Conservation (phyloP, 2,888 invertebrate genomes). For the Anaspis maculata region DNA sequence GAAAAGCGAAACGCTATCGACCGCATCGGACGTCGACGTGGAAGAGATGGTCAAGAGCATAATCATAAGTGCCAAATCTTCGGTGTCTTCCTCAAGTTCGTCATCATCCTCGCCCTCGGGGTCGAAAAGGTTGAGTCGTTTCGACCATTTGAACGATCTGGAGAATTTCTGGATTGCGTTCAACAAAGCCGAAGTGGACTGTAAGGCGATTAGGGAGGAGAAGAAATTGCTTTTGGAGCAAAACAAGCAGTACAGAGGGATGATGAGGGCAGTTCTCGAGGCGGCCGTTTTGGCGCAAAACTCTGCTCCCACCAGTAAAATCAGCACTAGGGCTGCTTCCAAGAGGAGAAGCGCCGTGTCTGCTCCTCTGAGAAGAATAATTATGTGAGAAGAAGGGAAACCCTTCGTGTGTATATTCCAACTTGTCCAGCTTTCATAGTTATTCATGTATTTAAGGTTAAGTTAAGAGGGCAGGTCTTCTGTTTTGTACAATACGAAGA, state of each 20-base stretch:
- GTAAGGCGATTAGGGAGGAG: constrained; percentile 39
- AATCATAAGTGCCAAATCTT: background rate
- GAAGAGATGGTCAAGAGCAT: constrained; percentile 4
- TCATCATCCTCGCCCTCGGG: background rate
- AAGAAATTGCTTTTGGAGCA: constrained; percentile 41
- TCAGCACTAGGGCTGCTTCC: constrained; percentile 23
- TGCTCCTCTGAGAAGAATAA: constrained; percentile 7
- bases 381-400: no score
- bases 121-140: background rate
- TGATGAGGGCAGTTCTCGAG: constrained; percentile 37
- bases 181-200: constrained; percentile 42
- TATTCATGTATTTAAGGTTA: no score
- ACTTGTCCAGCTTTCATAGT: no score
- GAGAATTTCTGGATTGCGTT: constrained; percentile 48
- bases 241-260: constrained; percentile 40
- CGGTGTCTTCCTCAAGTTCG: no score
- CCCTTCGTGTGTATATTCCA: no score
- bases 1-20: constrained; percentile 1
- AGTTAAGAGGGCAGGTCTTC: no score
- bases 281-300: constrained; percentile 27
- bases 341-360: constrained; percentile 17
- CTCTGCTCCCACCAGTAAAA: constrained; percentile 18
- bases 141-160: constrained; percentile 30
- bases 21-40: constrained; percentile 9
- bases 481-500: no score